Evolutionary conservation across 2,113 vertebrate genomes (phyloP).

Genomic region (Pogonocichla stellata): DNA sequence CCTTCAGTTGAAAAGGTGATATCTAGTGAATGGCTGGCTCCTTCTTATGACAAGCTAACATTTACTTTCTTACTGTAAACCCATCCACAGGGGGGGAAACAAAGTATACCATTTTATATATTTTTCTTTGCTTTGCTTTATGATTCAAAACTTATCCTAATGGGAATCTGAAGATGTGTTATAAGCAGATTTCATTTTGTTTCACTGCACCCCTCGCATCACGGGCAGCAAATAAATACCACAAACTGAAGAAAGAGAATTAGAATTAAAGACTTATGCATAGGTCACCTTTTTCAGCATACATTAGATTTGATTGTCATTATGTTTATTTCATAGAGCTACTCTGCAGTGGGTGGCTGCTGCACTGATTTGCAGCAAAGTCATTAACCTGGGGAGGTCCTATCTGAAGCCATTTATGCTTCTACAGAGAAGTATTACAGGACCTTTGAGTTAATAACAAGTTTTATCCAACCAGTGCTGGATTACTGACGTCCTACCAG

Average conservation of each 20-base stretch:
- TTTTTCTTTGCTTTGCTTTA: background rate
- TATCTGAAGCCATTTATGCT: background rate
- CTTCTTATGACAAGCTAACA: background rate
- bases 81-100: background rate
- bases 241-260: background rate
- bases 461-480: background rate
- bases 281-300: background rate
- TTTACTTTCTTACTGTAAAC: background rate
- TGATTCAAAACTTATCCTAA: background rate
- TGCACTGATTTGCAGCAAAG: background rate
- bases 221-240: constrained; percentile 4
- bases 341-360: background rate
- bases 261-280: background rate
- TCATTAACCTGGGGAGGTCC: background rate
- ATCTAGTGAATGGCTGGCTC: background rate
- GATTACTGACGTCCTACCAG: background rate
- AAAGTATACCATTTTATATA: background rate
- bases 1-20: constrained; percentile 5
- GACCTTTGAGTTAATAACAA: background rate
- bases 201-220: background rate
- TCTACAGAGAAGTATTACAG: background rate
- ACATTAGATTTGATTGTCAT: background rate
- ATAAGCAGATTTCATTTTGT: constrained; percentile 25
- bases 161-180: background rate
- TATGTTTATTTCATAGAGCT: background rate